These are phyloP conservation scores for Oligia latruncula DNA, from an alignment of 2,888 invertebrate genomes.

Conservation along the genomic window DNA sequence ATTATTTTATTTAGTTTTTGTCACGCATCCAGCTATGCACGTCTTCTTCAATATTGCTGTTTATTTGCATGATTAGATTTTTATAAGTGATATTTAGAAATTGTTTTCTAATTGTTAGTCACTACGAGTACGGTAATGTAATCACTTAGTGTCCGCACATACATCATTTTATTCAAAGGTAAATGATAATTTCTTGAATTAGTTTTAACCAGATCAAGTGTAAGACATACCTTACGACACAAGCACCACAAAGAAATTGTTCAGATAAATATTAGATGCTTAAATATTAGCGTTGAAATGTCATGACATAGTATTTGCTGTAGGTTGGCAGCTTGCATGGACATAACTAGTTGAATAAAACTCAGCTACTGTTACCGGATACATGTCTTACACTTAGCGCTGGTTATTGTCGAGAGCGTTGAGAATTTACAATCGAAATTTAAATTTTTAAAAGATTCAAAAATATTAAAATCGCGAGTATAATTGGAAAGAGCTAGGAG, in stretches of 20 bases:
- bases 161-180: constrained; percentile 87
- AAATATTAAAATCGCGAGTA: constrained; percentile 67
- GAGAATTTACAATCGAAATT: constrained; percentile 86
- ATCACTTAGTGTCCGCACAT: constrained; percentile 89
- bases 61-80: constrained; percentile 86
- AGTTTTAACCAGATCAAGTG: constrained; percentile 84
- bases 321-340: constrained; percentile 80
- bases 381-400: constrained; percentile 87
- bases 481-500: constrained; percentile 77
- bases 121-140: constrained; percentile 82
- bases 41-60: constrained; percentile 88
- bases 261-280: constrained; percentile 76
- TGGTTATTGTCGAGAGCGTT: constrained; percentile 89
- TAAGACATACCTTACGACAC: constrained; percentile 78
- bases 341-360: constrained; percentile 75
- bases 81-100: constrained; percentile 76
- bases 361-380: constrained; percentile 69
- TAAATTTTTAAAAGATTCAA: constrained; percentile 49
- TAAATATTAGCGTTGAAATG: constrained; percentile 71
- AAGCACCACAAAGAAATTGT: constrained; percentile 67
- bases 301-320: constrained; percentile 76
- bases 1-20: constrained; percentile 85
- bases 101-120: constrained; percentile 86
- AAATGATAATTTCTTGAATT: constrained; percentile 78
- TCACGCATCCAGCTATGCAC: constrained; percentile 90